Evolutionary conservation across 2,888 invertebrate species (phyloP), one percentile per base, ranked within the genome.

Genomic region (Orgyia antiqua): DNA sequence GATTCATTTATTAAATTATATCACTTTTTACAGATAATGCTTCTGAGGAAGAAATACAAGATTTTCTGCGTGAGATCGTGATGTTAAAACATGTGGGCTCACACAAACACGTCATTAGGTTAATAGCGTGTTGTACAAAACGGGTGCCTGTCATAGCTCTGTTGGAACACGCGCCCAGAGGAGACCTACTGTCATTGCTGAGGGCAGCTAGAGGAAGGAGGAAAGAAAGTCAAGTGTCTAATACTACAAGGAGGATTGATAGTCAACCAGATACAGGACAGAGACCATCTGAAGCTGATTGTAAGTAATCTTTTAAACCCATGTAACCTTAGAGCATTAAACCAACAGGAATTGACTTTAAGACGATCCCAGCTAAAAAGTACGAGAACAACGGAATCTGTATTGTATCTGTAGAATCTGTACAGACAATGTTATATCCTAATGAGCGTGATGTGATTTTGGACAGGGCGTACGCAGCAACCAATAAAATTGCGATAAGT

Each of bases 81-180:
- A 92, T 93, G 76, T 87, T 95, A 68, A 95, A 94, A 66, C 89
- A 89, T 42, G 92, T 94, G 0, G 94, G 94, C 0, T 80, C 78
- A 0, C 95, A 95, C 70, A 88, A 89, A 9, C 92, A 95, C 70
- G 91, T 95, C 29, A 93, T 95, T 9, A 82, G 89, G 5, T 69
- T 94, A 2, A 59, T 94, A 1, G 95, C 91, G 0, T 95, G 93
- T 51, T 94, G 94, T 53, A 93, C 93, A 0, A 69, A 88, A 10
- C 78, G 88, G 0, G 77, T 90, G 12, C 94, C 95, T 0, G 88
- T 91, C 27, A 89, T 93, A 39, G 91, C 94, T 43, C 78, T 95
- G 5, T 88, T 95, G 72, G 95, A 95, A 61, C 94, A 91, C 58
- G 91, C 94, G 7, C 91, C 93, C 0, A 89, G 92, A 41, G 95